Percentiles rank a stretch among this genome's conserved stretches.
Conservation (phyloP, 2,113 vertebrate genomes). For the Synodontis membranacea region DNA sequence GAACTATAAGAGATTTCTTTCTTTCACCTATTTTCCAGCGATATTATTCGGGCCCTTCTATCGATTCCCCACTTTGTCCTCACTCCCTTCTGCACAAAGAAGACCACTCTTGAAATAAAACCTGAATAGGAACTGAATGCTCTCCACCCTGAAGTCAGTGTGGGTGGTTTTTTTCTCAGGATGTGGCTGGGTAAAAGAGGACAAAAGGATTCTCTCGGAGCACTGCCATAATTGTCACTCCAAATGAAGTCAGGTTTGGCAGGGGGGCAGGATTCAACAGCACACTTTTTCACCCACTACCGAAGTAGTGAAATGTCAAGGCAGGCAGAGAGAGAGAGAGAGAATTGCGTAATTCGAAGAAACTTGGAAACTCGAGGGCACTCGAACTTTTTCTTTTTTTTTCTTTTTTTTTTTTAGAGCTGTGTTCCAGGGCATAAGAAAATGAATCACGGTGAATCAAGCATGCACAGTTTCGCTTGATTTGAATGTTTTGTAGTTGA, state of each 20-base stretch:
- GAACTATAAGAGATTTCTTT: neutral
- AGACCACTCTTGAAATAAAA: constrained; percentile 13
- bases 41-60: neutral
- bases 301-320: constrained; percentile 17
- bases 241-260: constrained; percentile 22
- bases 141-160: neutral
- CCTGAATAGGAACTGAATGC: constrained; percentile 4
- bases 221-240: constrained; percentile 1
- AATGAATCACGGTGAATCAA: neutral
- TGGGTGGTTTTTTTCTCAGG: constrained; percentile 9
- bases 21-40: neutral
- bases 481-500: neutral
- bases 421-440: neutral
- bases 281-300: neutral
- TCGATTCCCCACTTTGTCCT: constrained; percentile 1
- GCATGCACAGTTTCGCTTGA: neutral
- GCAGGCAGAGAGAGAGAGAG: neutral
- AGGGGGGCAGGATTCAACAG: constrained; percentile 11
- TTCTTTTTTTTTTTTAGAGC: too few relatives aligned
- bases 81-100: neutral
- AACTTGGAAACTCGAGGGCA: neutral
- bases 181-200: constrained; percentile 5
- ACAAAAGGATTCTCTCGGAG: constrained; percentile 3
- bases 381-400: neutral
- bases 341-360: neutral